Conservation (phyloP, 2,113 vertebrate genomes). For the sheep (Ovis aries) region ARS-UI_Ramb_v3.0 NC_056056.1:35568501-35569000, state of each 20-base stretch:
- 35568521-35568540: background rate
- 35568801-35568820: background rate
- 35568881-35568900: background rate
- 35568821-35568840: background rate
- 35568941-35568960: background rate
- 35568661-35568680: background rate
- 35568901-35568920: background rate
- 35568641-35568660: background rate
- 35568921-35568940: background rate
- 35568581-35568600: background rate
- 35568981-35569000: background rate
- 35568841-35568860: background rate
- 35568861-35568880: background rate
- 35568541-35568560: background rate
- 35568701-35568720: background rate
- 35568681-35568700: background rate
- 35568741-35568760: background rate
- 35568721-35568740: background rate
- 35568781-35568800: background rate
- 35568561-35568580: background rate
- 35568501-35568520: background rate
- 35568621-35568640: background rate
- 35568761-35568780: rapidly evolving
- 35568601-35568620: background rate
- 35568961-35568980: background rate